Base-by-base conservation (phyloP, 1,140 invertebrate species). In the Drosophila orena region DNA sequence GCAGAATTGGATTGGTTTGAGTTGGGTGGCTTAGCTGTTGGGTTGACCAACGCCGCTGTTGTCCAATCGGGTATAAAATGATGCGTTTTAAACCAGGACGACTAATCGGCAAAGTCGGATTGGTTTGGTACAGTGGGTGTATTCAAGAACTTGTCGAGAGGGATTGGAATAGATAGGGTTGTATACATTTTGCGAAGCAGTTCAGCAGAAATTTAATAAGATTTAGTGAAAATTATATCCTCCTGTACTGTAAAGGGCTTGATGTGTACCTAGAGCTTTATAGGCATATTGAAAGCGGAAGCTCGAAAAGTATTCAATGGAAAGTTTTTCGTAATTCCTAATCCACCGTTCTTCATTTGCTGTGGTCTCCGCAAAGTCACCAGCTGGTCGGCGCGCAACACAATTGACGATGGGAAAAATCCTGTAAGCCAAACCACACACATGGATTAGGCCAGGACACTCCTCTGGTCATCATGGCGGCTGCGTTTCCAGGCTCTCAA, bases 41-140 rank as follows among this genome's bases (percentile, higher is more conserved):
- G 74, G 49, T 37, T 86, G 42, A 81, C 81, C 81, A 81, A 85
- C 61, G 57, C 59, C 65, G 62, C 69, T 71, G 58, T 65, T 86
- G 83, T 88, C 83, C 83, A 89, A 89, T 83, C 79, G 76, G 59
- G 65, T 86, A 83, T 86, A 79, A 88, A 88, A 88, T 88, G 84
- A 88, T 83, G 84, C 81, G 58, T 66, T 68, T 69, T 70, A 75
- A 55, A 62, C 52, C 83, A 76, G 56, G 66, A 77, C 78, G 74
- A 81, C 78, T 86, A 81, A 86, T 88, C 81, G 77, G 80, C 44
- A 65, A 58, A 61, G 43, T 81, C 72, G 83, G 72, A 50, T 50
- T 56, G 27, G 42, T 47, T 44, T 47, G 73, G 40, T 47, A 79
- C 80, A 68, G 42, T 75, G 80, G 66, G 10, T 35, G 17, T 2